Percentiles rank a stretch among this genome's conserved stretches.
phyloP scores from a whole-genome alignment of 2,888 invertebrate genomes.

The Leptopilina myrica region DNA sequence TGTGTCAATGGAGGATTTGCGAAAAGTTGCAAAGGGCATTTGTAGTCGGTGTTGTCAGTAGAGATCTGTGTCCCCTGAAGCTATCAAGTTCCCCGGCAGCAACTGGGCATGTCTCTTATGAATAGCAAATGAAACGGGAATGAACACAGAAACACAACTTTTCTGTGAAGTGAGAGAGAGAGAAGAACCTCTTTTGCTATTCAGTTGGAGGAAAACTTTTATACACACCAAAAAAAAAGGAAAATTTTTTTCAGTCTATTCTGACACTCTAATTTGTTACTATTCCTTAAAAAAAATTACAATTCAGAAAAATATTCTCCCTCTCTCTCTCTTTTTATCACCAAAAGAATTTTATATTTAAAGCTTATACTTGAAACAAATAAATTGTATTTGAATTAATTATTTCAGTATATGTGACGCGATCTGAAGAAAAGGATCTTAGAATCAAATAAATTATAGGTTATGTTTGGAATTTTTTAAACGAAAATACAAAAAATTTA shows the following conservation, averaged over 20 bases:
- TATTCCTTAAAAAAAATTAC: conserved; percentile 2
- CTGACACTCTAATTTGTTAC: neutral
- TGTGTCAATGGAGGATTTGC: conserved; percentile 18
- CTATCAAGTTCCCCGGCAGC: conserved; percentile 28
- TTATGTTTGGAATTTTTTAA: too few relatives aligned
- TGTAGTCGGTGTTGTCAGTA: conserved; percentile 10
- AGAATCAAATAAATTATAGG: too few relatives aligned
- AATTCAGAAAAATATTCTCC: too few relatives aligned
- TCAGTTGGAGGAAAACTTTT: neutral
- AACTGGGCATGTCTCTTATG: conserved; percentile 33
- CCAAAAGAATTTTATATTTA: too few relatives aligned
- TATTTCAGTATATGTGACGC: too few relatives aligned
- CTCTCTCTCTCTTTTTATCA: too few relatives aligned
- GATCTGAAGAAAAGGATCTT: too few relatives aligned
- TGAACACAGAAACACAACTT: conserved; percentile 11
- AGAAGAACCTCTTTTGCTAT: neutral
- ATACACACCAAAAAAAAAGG: neutral
- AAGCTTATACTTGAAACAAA: too few relatives aligned
- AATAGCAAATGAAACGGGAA: conserved; percentile 37
- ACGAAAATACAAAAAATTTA: too few relatives aligned
- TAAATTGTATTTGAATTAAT: too few relatives aligned
- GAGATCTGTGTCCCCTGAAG: conserved; percentile 27
- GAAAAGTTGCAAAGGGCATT: conserved; percentile 14
- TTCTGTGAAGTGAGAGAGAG: conserved; percentile 9
- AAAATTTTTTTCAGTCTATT: neutral